These are phyloP conservation scores for Stegostoma tigrinum DNA, from an alignment of 2,113 vertebrate species.

Conservation along the genomic window DNA sequence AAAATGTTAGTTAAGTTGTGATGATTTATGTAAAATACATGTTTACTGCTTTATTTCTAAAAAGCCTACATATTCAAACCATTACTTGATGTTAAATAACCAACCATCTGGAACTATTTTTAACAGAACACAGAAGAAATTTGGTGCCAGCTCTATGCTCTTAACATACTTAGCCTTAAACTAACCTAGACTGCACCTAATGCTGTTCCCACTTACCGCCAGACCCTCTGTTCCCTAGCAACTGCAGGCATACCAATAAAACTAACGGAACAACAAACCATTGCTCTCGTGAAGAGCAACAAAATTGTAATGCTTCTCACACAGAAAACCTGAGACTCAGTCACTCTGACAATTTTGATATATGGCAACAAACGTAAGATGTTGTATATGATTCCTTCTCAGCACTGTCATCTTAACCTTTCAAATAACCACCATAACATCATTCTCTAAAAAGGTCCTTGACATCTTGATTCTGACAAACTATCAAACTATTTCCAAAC, in stretches of 20 bases:
- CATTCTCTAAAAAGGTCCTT: background rate
- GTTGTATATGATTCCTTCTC: background rate
- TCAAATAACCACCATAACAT: background rate
- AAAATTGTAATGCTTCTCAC: conserved; percentile 12
- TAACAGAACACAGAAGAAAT: conserved; percentile 1
- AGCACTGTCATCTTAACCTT: background rate
- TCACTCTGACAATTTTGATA: background rate
- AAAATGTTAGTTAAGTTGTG: background rate
- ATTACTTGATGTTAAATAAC: background rate
- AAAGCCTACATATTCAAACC: background rate
- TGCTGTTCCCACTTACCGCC: background rate
- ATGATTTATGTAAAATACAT: conserved; percentile 1
- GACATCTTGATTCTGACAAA: background rate
- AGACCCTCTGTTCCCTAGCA: conserved; percentile 18
- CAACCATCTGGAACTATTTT: conserved; percentile 23
- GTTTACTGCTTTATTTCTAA: background rate
- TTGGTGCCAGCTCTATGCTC: background rate
- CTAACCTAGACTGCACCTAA: background rate
- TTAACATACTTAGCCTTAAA: conserved; percentile 27
- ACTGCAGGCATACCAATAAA: conserved; percentile 31
- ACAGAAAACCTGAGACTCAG: background rate
- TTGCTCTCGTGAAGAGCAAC: background rate
- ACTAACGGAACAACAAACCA: background rate
- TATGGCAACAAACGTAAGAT: background rate
- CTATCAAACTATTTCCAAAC: background rate